Base-by-base conservation (phyloP, 2,113 vertebrate genomes). In the Otus sunia region DNA sequence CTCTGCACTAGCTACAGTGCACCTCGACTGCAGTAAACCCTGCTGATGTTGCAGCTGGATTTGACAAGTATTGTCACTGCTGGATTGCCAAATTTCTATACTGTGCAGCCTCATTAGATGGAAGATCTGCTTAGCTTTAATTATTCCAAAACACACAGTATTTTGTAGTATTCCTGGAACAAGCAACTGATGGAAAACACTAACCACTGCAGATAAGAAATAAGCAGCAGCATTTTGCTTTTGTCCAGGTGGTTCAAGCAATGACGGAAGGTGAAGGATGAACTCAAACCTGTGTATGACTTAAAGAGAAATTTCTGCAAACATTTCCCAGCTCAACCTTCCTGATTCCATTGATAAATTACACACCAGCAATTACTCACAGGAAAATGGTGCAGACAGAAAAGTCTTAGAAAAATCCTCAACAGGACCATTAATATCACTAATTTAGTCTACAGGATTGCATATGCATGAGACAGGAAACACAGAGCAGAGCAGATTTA, bases 1-100 rank as follows among this genome's bases (percentile, higher is more conserved):
- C 59, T 15, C 11, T 0, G 2, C 43, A 22, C 21, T 0, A 59
- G 11, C 22, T 37, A 14, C 0, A 0, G 27, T 11, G 12, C 22
- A 36, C 52, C 41, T 45, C 6, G 66, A 37, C 29, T 12, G 6
- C 2, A 43, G 43, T 14, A 23, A 77, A 21, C 30, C 37, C 26
- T 7, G 47, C 60, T 47, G 26, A n/a, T 0, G 12, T 1, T 62
- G 69, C 68, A 43, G 43, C 52, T 83, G 53, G 10, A n/a, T 72
- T 59, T 50, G 53, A 83, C 32, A 82, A 39, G 20, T 13, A 52
- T 3, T 79, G 41, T 18, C 62, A 59, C 68, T 55, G 67, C 39
- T 52, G 66, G 37, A 52, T 29, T 91, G 71, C 32, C 58, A 60
- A 36, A 73, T 6, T n/a, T n/a, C 74, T 77, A 18, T 11, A 23